Percentiles rank a stretch among this genome's conserved stretches.
Conservation (phyloP, 2,797 vertebrate genomes). For the Glossophaga mutica region DNA sequence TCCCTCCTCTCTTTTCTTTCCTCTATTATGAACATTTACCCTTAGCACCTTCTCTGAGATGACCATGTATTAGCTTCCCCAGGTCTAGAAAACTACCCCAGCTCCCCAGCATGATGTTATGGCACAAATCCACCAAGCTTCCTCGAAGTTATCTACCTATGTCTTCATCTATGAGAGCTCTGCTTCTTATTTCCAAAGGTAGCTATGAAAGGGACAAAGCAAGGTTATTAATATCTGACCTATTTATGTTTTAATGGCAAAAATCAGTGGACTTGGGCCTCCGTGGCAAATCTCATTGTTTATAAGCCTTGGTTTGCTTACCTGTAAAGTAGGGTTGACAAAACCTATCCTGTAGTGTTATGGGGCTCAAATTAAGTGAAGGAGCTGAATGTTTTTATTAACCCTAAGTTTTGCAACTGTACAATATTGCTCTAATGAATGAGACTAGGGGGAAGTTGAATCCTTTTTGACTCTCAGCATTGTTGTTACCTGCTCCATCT, state of each 20-base stretch:
- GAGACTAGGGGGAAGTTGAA: background rate
- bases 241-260: background rate
- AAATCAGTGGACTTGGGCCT: background rate
- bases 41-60: background rate
- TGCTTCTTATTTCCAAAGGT: background rate
- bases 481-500: background rate
- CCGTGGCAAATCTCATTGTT: background rate
- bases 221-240: background rate
- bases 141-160: background rate
- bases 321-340: background rate
- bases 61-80: background rate
- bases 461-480: background rate
- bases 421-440: background rate
- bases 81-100: background rate
- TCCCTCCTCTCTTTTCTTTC: background rate
- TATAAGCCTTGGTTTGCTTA: background rate
- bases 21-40: slow-evolving; percentile 29
- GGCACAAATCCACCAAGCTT: background rate
- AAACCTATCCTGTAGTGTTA: background rate
- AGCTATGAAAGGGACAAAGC: background rate
- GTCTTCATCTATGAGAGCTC: background rate
- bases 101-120: fast-evolving
- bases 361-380: background rate
- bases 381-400: background rate
- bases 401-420: background rate